These are phyloP conservation scores for Emberiza fucata DNA, from an alignment of 2,113 vertebrate species.

Conservation along the genomic window DNA sequence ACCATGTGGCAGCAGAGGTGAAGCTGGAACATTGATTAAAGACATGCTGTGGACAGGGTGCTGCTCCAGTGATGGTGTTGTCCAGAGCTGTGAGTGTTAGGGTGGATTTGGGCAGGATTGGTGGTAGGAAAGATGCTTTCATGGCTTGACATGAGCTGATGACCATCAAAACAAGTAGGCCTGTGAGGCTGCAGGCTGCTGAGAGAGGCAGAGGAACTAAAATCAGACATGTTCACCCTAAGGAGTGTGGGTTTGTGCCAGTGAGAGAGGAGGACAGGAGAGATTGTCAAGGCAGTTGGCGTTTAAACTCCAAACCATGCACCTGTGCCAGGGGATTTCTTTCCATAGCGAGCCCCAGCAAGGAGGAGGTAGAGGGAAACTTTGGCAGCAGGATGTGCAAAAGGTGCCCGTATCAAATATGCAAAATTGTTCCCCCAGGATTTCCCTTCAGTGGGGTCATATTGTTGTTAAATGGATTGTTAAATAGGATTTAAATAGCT, in stretches of 20 bases:
- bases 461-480: slow-evolving; percentile 63
- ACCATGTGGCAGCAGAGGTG: not conserved
- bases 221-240: not conserved
- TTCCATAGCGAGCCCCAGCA: not conserved
- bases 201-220: not conserved
- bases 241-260: not conserved
- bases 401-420: not conserved
- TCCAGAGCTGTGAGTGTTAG: not conserved
- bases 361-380: not conserved
- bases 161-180: not conserved
- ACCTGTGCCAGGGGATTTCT: not conserved
- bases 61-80: accelerated
- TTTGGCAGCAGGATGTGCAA: not conserved
- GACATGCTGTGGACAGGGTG: not conserved
- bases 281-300: not conserved
- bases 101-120: not conserved
- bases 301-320: not conserved
- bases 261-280: not conserved
- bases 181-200: not conserved
- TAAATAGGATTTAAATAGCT: slow-evolving; percentile 60
- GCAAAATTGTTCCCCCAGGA: slow-evolving; percentile 10
- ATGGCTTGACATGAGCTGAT: not conserved
- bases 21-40: not conserved
- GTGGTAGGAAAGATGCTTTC: not conserved
- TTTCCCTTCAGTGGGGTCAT: slow-evolving; percentile 33